phyloP scores from a whole-genome alignment of 2,797 vertebrate genomes.

The Myotis findleyi region DNA sequence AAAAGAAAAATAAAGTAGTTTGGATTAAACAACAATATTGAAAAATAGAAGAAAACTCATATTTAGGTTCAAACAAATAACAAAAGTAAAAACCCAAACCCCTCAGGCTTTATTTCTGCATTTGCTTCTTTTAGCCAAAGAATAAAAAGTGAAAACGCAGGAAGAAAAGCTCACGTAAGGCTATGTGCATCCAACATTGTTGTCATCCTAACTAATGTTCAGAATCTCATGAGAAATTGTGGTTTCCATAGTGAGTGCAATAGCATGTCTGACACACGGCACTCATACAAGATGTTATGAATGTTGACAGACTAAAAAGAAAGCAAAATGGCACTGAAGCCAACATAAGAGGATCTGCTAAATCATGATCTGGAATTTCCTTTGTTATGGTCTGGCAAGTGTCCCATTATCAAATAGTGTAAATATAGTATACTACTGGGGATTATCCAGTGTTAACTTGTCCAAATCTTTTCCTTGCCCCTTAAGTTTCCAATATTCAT shows the following conservation, averaged over 20 bases:
- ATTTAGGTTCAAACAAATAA: conserved; percentile 55
- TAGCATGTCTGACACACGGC: conserved; percentile 13
- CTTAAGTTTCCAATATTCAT: not conserved
- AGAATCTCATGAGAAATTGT: conserved; percentile 66
- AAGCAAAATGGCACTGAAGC: conserved; percentile 49
- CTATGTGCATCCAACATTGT: conserved; percentile 21
- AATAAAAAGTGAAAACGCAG: conserved; percentile 48
- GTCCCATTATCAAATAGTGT: conserved; percentile 52
- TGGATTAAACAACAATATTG: conserved; percentile 55
- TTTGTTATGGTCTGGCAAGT: conserved; percentile 62
- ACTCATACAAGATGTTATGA: conserved; percentile 56
- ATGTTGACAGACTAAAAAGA: conserved; percentile 66
- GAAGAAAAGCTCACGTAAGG: not conserved
- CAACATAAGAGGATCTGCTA: conserved; percentile 57
- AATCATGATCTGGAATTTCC: conserved; percentile 69
- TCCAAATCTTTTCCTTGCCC: conserved; percentile 18
- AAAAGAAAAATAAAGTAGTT: conserved; percentile 54
- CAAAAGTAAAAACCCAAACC: not conserved
- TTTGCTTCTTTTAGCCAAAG: conserved; percentile 59
- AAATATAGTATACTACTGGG: conserved; percentile 50
- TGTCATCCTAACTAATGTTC: conserved; percentile 50
- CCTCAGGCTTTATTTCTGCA: conserved; percentile 40
- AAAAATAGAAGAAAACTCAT: conserved; percentile 58
- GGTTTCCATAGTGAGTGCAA: conserved; percentile 56
- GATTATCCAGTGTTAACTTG: conserved; percentile 20